phyloP scores from a whole-genome alignment of 2,113 vertebrate genomes.

The Rattus norvegicus region DNA sequence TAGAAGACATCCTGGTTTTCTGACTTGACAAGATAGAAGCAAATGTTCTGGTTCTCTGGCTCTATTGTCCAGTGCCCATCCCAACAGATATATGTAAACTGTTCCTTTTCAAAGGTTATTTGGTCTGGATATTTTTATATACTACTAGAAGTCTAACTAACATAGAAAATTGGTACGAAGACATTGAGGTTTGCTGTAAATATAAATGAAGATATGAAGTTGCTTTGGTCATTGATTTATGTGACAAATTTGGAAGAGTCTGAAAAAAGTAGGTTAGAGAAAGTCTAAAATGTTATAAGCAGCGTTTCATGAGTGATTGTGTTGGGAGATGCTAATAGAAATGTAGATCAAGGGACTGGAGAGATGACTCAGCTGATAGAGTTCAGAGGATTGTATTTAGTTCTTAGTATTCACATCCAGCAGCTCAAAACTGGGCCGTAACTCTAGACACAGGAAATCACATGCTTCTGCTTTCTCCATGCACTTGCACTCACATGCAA shows the following conservation, averaged over 20 bases:
- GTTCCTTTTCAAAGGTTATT: not conserved
- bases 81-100: not conserved
- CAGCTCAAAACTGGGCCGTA: not conserved
- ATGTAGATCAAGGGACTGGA: not conserved
- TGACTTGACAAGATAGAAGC: not conserved
- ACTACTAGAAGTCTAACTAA: not conserved
- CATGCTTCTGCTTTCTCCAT: not conserved
- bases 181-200: not conserved
- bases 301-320: not conserved
- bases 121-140: not conserved
- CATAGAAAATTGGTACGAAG: not conserved
- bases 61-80: not conserved
- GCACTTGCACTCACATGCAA: not conserved
- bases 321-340: not conserved
- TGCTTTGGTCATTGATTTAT: not conserved
- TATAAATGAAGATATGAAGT: not conserved
- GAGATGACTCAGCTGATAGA: not conserved
- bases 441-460: not conserved
- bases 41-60: not conserved
- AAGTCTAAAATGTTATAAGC: not conserved
- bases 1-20: not conserved
- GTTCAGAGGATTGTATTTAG: not conserved
- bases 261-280: not conserved
- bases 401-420: not conserved
- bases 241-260: not conserved